Percentiles rank a stretch among this genome's conserved stretches.
Conservation (phyloP, 2,888 invertebrate species). For the Gari tellinella region DNA sequence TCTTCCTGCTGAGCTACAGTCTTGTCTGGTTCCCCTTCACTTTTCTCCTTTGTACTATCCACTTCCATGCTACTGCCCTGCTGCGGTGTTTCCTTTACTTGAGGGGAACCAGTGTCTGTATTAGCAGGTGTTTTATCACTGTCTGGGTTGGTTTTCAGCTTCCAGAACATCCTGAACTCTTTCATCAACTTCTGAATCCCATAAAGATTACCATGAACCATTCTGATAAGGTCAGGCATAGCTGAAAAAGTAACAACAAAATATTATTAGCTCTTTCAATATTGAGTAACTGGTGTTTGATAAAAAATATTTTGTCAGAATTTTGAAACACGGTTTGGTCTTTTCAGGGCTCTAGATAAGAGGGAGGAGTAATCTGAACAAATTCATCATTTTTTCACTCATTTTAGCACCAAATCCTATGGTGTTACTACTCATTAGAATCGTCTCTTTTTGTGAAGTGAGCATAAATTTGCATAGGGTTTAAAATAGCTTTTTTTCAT, state of each 20-base stretch:
- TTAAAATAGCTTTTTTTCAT: too few species aligned
- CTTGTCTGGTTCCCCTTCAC: slow-evolving; percentile 4
- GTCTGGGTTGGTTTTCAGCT: slow-evolving; percentile 80
- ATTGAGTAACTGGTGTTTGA: too few species aligned
- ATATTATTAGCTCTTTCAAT: too few species aligned
- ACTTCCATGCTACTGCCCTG: slow-evolving; percentile 29
- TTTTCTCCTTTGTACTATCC: slow-evolving; percentile 34
- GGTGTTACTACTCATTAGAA: too few species aligned
- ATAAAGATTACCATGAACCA: slow-evolving; percentile 89
- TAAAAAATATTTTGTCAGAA: too few species aligned
- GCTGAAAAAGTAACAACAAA: slow-evolving; percentile 83
- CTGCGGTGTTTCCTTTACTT: slow-evolving; percentile 8
- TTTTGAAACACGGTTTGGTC: too few species aligned
- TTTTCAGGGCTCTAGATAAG: too few species aligned
- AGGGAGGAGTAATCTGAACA: too few species aligned
- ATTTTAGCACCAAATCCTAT: too few species aligned
- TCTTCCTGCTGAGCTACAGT: slow-evolving; percentile 48
- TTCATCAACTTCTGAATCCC: slow-evolving; percentile 87
- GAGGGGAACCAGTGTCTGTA: neutral
- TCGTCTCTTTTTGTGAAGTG: too few species aligned
- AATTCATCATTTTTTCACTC: too few species aligned
- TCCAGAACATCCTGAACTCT: slow-evolving; percentile 88
- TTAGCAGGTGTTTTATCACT: neutral
- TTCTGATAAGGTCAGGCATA: slow-evolving; percentile 88
- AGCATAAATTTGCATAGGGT: too few species aligned